Base-by-base conservation (phyloP, 2,797 vertebrate species). In the Sebastes oblongus region DNA sequence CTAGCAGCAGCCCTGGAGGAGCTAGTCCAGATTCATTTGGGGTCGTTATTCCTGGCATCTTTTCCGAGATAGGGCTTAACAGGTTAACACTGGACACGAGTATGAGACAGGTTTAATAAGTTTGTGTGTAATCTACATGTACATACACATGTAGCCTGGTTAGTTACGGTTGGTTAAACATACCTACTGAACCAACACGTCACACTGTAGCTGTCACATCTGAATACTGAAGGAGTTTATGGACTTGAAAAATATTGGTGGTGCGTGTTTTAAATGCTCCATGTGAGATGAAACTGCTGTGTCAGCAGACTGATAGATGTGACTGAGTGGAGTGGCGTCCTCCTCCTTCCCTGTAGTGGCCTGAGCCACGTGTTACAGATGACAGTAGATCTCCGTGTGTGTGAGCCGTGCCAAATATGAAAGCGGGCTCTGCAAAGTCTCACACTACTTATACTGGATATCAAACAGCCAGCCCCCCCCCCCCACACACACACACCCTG, bases 391-490 rank as follows among this genome's bases (percentile, higher is more conserved):
- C 39, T 74, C 4, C 3, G 1, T n/a, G 56, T 79, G 56, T 76
- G 60, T 66, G 68, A 60, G 27, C 58, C 1, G 2, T 12, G 32
- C 61, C 32, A 4, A 36, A 64, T 5, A 22, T 22, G 34, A 64
- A 64, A 39, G 34, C 34, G n/a, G 61, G 7, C 61, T 64, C 34
- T 69, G 66, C 55, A 39, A 4, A 68, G 62, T 59, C 69, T 68
- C 64, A 29, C 39, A 6, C 62, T 62, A 50, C 68, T 82, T 30
- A 22, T 70, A 72, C 1, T 52, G 62, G 65, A 75, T 77, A 80
- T 91, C 74, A 87, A 78, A 89, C 68, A 25, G 54, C 16, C 0
- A 52, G 56, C 55, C 52, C 59, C 74, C 13, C 27, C 1, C 27
- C 13, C 36, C 5, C 34, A 13, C 34, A 39, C 11, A 13, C 34